Conservation (phyloP, 2,888 invertebrate genomes). For the Scaptomyza reducta region DNA sequence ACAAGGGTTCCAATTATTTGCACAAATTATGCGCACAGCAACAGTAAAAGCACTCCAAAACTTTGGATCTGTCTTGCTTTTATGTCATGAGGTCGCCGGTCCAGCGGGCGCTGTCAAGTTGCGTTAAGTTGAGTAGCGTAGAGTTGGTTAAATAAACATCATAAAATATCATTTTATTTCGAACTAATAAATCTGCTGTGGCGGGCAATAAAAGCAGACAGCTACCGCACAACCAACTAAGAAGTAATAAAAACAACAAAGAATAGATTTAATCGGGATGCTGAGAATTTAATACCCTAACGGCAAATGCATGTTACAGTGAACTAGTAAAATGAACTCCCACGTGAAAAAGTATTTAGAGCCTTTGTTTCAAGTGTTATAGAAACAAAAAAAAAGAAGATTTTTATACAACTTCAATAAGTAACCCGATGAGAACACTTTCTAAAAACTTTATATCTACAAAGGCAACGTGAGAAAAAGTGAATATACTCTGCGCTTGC, state of each 20-base stretch:
- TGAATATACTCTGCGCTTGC: not conserved
- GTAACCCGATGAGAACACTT: not conserved
- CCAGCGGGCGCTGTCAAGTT: not conserved
- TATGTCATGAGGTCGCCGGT: not conserved
- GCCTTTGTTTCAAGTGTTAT: no score
- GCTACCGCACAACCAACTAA: constrained; percentile 56
- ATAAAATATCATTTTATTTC: constrained; percentile 72
- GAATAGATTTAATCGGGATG: not conserved
- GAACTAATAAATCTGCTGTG: constrained; percentile 68
- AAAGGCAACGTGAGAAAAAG: not conserved
- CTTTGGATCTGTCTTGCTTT: constrained; percentile 26
- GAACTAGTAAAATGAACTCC: no score
- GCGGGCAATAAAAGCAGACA: constrained; percentile 65
- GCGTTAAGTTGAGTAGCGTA: constrained; percentile 13
- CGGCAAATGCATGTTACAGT: no score
- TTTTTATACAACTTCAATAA: not conserved
- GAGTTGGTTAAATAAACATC: constrained; percentile 60
- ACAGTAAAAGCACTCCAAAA: constrained; percentile 3
- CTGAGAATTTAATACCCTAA: constrained; percentile 13
- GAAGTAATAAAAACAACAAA: constrained; percentile 62
- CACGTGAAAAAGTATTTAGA: no score
- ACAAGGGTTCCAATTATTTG: constrained; percentile 44
- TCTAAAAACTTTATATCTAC: not conserved
- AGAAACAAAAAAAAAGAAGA: not conserved
- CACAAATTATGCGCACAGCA: constrained; percentile 47